phyloP scores from a whole-genome alignment of 1,140 invertebrate species.

The Drosophila lini region DNA sequence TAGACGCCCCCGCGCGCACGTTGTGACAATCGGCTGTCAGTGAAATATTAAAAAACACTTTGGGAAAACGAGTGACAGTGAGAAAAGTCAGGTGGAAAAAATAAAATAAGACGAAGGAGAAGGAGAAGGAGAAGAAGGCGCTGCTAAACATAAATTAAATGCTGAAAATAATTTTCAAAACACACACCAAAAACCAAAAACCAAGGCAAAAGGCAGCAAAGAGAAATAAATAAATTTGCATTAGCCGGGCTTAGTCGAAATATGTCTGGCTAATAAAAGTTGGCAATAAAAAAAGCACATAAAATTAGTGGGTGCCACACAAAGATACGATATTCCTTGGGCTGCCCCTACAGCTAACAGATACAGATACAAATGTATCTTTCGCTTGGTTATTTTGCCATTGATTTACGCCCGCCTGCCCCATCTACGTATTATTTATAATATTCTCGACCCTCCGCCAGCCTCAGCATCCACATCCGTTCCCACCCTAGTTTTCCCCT shows the following conservation, averaged over 20 bases:
- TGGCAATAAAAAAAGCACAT: constrained; percentile 78
- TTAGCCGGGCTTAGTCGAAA: constrained; percentile 76
- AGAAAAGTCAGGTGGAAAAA: constrained; percentile 47
- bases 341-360: background rate
- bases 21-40: constrained; percentile 75
- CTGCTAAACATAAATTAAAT: constrained; percentile 62
- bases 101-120: background rate
- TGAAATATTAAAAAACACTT: constrained; percentile 83
- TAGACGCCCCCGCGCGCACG: background rate
- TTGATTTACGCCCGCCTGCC: constrained; percentile 62
- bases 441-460: constrained; percentile 31
- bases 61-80: constrained; percentile 51
- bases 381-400: constrained; percentile 55
- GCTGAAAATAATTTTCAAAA: constrained; percentile 64
- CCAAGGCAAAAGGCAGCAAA: constrained; percentile 12
- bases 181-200: constrained; percentile 6
- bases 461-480: constrained; percentile 8
- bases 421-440: constrained; percentile 68
- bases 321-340: constrained; percentile 10
- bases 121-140: constrained; percentile 3
- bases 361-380: constrained; percentile 67
- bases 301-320: constrained; percentile 68
- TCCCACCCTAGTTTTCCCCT: constrained; percentile 1
- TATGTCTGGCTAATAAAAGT: constrained; percentile 80
- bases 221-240: constrained; percentile 81